Conservation (phyloP, 2,113 vertebrate genomes). For the Amblyopsis rosae region DNA sequence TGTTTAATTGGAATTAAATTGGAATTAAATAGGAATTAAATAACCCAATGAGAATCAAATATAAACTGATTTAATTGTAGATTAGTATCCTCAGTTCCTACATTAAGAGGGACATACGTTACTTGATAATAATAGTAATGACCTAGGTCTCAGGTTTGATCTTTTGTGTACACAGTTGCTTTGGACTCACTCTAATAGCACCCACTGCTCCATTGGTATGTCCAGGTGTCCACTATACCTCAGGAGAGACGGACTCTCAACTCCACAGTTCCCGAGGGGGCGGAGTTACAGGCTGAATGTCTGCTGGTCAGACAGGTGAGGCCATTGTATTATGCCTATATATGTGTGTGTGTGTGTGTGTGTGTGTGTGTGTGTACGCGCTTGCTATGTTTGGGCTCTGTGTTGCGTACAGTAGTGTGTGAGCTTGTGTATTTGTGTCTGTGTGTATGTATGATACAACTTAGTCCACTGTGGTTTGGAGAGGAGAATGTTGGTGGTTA, state of each 20-base stretch:
- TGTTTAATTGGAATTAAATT: too few species aligned
- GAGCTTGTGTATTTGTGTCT: background rate
- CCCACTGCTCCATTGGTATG: background rate
- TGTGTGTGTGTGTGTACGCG: conserved; percentile 8
- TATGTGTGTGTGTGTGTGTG: conserved; percentile 12
- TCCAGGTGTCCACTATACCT: conserved; percentile 85
- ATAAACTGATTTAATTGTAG: too few species aligned
- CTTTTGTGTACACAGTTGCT: background rate
- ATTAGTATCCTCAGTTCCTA: too few species aligned
- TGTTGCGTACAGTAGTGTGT: background rate
- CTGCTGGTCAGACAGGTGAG: conserved; percentile 96
- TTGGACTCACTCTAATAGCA: background rate
- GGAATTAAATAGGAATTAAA: too few species aligned
- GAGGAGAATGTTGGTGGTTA: conserved; percentile 6
- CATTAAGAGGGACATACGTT: too few species aligned
- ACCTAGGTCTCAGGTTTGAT: too few species aligned
- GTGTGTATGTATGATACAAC: background rate
- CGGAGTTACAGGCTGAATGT: conserved; percentile 88
- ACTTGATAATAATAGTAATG: too few species aligned
- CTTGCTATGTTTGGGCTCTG: conserved; percentile 2
- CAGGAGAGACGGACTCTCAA: conserved; percentile 88
- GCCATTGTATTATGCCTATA: background rate
- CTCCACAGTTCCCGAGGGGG: conserved; percentile 91
- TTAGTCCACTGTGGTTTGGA: conserved; percentile 19
- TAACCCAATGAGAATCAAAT: too few species aligned